phyloP scores from a whole-genome alignment of 2,888 invertebrate species.

The Drosophila mayaguana region DNA sequence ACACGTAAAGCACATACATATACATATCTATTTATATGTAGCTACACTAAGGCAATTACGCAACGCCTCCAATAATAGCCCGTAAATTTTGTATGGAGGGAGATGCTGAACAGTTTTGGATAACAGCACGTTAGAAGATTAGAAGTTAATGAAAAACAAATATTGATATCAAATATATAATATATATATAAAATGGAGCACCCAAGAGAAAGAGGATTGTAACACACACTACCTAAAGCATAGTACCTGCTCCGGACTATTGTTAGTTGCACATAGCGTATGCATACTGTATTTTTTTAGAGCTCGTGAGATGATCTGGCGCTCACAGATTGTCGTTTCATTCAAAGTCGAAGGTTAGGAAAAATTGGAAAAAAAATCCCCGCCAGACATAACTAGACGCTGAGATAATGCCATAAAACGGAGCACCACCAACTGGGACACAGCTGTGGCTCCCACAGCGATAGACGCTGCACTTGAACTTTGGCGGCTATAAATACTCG shows the following conservation, averaged over 20 bases:
- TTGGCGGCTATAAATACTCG: constrained; percentile 50
- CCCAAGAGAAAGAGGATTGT: not conserved
- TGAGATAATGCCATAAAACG: constrained; percentile 49
- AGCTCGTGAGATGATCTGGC: not conserved
- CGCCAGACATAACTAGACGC: constrained; percentile 49
- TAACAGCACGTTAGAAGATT: not conserved
- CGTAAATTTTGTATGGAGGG: not conserved
- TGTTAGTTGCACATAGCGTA: not conserved
- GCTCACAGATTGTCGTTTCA: not conserved
- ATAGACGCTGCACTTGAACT: constrained; percentile 58
- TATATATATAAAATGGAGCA: not conserved
- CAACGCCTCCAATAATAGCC: constrained; percentile 5
- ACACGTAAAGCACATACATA: not conserved
- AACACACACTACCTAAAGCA: no score
- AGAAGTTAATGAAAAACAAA: not conserved
- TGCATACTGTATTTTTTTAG: not conserved
- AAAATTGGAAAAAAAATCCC: constrained; percentile 31
- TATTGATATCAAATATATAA: not conserved
- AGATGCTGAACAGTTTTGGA: not conserved
- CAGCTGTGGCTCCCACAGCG: constrained; percentile 59
- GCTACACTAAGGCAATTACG: not conserved
- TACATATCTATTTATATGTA: not conserved
- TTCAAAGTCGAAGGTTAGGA: constrained; percentile 47
- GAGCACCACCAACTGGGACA: constrained; percentile 46
- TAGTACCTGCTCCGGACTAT: not conserved